A percentile compares a stretch with the other conserved stretches of the same genome.
Evolutionary conservation across 2,888 invertebrate genomes (phyloP).

Genomic region (Trissolcus japonicus): DNA sequence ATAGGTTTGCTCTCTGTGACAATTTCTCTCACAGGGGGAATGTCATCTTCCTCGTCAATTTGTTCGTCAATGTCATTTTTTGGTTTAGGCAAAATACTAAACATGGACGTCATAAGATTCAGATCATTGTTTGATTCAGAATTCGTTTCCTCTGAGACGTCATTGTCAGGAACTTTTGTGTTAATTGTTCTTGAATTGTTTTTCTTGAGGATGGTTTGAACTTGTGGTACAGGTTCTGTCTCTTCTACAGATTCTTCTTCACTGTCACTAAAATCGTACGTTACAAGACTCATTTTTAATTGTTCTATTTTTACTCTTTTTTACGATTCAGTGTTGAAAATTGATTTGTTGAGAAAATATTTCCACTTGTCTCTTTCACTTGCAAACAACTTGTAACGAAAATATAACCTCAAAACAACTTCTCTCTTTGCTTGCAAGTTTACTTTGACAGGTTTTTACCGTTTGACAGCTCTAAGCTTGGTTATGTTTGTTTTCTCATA

Average conservation of each 20-base stretch:
- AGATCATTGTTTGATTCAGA: slow-evolving; percentile 9
- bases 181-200: not conserved
- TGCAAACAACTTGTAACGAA: too few relatives aligned
- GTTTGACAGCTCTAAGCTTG: too few relatives aligned
- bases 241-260: slow-evolving; percentile 66
- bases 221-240: slow-evolving; percentile 10
- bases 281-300: slow-evolving; percentile 70
- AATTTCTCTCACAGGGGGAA: slow-evolving; percentile 68
- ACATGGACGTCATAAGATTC: slow-evolving; percentile 53
- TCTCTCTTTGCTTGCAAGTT: not conserved
- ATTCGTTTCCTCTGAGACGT: not conserved
- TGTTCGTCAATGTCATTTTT: slow-evolving; percentile 57
- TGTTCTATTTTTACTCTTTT: too few relatives aligned
- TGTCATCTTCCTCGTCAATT: slow-evolving; percentile 79
- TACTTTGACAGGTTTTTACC: too few relatives aligned
- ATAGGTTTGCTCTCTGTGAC: slow-evolving; percentile 65
- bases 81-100: slow-evolving; percentile 78
- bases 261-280: slow-evolving; percentile 72
- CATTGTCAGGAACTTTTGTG: not conserved
- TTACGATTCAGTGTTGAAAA: too few relatives aligned
- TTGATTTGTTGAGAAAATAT: too few relatives aligned
- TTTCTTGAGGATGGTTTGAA: too few relatives aligned
- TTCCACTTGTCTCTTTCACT: too few relatives aligned
- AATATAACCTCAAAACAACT: not conserved
- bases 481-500: too few relatives aligned